phyloP scores from a whole-genome alignment of 2,888 invertebrate genomes.

The Adineta ricciae region DNA sequence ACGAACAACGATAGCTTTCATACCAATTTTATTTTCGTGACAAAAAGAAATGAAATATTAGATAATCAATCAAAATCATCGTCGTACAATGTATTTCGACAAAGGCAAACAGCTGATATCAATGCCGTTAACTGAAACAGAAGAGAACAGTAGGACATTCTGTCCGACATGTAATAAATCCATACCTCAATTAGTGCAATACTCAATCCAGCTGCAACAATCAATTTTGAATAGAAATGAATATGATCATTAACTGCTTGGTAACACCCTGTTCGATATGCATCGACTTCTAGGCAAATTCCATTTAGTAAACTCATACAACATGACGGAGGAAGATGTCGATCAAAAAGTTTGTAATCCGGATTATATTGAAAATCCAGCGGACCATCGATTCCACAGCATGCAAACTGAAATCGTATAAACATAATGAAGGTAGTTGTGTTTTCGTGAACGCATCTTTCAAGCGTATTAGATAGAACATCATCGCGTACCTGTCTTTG shows the following conservation, averaged over 20 bases:
- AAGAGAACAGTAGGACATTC: neutral
- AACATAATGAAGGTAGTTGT: too few species aligned
- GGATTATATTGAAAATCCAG: neutral
- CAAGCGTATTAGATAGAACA: too few species aligned
- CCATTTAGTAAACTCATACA: neutral
- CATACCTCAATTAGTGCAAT: neutral
- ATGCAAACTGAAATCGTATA: neutral
- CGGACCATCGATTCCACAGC: slow-evolving; percentile 13
- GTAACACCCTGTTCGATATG: neutral
- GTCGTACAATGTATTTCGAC: neutral
- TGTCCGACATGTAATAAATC: neutral
- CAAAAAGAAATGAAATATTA: too few species aligned
- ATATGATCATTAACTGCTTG: neutral
- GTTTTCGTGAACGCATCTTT: too few species aligned
- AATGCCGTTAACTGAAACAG: neutral
- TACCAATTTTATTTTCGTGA: too few species aligned
- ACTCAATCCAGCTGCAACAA: neutral
- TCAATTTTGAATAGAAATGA: neutral
- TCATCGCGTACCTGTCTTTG: neutral
- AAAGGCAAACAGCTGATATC: neutral
- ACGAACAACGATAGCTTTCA: too few species aligned
- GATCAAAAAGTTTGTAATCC: neutral
- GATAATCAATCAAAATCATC: neutral
- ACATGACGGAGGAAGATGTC: neutral
- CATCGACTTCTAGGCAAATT: neutral